A percentile compares a stretch with the other conserved stretches of the same genome.
Conservation (phyloP, 2,113 vertebrate species). For the Bombycilla garrulus region DNA sequence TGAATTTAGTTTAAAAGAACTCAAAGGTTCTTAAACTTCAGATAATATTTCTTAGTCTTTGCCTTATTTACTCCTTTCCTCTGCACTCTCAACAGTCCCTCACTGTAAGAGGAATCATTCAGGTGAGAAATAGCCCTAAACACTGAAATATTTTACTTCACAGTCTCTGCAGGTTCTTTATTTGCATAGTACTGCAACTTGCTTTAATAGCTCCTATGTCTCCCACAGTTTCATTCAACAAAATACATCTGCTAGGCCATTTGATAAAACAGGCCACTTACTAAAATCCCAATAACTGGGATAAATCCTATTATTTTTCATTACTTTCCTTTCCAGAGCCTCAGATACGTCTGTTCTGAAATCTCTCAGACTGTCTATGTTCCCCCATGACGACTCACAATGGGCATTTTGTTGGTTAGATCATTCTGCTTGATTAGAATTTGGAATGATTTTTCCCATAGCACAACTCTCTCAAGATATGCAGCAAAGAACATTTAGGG, state of each 20-base stretch:
- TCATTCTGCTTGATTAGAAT: background rate
- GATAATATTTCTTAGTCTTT: background rate
- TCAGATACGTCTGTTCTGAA: background rate
- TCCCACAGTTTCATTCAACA: background rate
- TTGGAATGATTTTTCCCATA: background rate
- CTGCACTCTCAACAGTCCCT: background rate
- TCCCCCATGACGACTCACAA: background rate
- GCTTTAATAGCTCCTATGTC: background rate
- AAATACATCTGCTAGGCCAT: background rate
- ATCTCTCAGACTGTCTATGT: background rate
- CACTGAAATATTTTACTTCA: background rate
- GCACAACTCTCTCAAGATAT: background rate
- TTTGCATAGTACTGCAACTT: background rate
- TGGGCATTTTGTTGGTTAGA: background rate
- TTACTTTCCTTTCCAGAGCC: background rate
- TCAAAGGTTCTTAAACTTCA: background rate
- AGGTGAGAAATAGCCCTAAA: background rate
- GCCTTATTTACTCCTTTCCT: background rate
- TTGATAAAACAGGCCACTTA: background rate
- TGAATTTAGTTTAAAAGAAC: background rate
- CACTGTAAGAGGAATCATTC: background rate
- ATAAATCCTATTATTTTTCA: background rate
- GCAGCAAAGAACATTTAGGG: background rate
- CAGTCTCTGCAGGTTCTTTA: background rate
- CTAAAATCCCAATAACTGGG: background rate